Base-by-base conservation (phyloP, 2,113 vertebrate genomes). In the Rutilus rutilus region DNA sequence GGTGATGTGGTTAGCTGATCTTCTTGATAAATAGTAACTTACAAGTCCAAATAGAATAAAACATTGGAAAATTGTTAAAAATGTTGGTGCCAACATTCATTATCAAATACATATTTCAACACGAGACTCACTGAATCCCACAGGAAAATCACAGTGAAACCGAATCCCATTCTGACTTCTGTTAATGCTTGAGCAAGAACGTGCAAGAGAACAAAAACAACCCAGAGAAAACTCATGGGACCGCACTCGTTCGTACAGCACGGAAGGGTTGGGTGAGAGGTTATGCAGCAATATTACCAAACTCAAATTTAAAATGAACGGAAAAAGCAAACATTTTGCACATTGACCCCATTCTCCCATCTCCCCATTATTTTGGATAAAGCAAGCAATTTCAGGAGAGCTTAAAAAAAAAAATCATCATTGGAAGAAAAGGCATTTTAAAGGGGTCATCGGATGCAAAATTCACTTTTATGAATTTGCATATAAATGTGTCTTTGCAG, bases 21-120 rank as follows among this genome's bases (percentile, higher is more conserved):
- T 74, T 14, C 71, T 74, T n/a, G 42, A n/a, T 74, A 74, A 74
- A 47, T 74, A 47, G 23, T 47, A 74, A 47, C 71, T 74, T 74
- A 25, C 21, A 47, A 74, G 71, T 74, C 71, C 71, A 74, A 74
- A 47, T 42, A 36, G 42, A 73, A 73, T 74, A 74, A 74, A 47
- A 74, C 23, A 74, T 15, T 25, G 23, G 71, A 47, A 47, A 23
- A 74, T 3, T 25, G 12, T 23, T 12, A 25, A 74, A 47, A 74
- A 47, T 25, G 39, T 74, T 42, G 67, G 39, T 10, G 67, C 33
- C 67, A 71, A 47, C 71, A 25, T 25, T 74, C 39, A 74, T 39
- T 74, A 74, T 74, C 42, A 25, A 74, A 74, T 74, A 9, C 23
- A 25, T 6, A 74, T 71, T 47, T 74, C 71, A 74, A 74, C 42